phyloP scores from a whole-genome alignment of 2,888 invertebrate genomes.

The Cryptophagus acutangulus region DNA sequence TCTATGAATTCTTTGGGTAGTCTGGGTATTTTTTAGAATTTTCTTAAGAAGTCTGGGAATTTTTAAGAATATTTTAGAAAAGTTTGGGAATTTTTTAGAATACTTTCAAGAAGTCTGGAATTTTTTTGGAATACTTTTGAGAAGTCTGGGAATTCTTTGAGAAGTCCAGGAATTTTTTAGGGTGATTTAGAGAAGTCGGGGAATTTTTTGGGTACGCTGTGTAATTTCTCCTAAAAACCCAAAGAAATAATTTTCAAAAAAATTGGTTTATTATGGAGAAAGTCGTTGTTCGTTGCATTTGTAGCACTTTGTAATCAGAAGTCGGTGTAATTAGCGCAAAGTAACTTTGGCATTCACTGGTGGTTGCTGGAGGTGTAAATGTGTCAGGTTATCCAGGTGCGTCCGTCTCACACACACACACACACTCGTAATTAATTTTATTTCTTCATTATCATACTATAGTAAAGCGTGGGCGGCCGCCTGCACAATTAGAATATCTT shows the following conservation, averaged over 20 bases:
- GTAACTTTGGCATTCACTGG: neutral
- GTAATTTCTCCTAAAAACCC: neutral
- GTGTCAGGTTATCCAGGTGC: neutral
- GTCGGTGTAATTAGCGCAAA: neutral
- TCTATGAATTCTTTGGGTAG: too few species aligned
- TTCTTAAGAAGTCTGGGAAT: too few species aligned
- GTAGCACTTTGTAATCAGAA: neutral
- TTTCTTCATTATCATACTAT: neutral
- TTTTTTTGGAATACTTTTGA: too few species aligned
- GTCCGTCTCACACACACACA: neutral
- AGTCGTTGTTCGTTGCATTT: neutral
- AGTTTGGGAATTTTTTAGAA: too few species aligned
- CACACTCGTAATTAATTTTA: neutral
- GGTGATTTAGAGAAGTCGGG: too few species aligned
- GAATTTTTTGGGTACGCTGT: too few species aligned
- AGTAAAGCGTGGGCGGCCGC: slow-evolving; percentile 1
- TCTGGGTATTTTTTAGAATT: too few species aligned
- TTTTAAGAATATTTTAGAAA: too few species aligned
- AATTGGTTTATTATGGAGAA: too few species aligned
- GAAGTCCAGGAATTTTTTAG: too few species aligned
- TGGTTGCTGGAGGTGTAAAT: neutral
- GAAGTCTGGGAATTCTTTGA: too few species aligned
- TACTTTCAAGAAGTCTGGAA: too few species aligned
- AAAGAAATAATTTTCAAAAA: neutral
- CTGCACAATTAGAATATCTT: slow-evolving; percentile 2